These are phyloP conservation scores for Nicator chloris DNA, from an alignment of 2,113 vertebrate species.

Conservation along the genomic window DNA sequence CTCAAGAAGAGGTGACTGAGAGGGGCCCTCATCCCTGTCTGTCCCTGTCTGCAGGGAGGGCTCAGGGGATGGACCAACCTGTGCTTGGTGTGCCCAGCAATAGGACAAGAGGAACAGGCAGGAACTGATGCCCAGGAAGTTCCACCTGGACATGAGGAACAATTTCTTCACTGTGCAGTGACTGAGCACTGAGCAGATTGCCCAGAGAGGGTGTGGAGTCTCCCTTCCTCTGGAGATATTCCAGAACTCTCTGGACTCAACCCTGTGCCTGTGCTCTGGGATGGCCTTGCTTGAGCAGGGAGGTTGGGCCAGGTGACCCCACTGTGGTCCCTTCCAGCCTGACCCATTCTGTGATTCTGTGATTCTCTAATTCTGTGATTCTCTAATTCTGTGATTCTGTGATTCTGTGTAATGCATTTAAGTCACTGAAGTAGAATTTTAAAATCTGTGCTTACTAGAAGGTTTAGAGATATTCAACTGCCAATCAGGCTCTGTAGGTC, in stretches of 20 bases:
- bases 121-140: neutral
- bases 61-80: neutral
- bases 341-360: neutral
- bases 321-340: neutral
- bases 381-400: neutral
- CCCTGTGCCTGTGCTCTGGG: neutral
- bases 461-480: neutral
- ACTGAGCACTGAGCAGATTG: fast-evolving
- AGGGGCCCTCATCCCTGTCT: neutral
- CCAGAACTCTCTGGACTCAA: neutral
- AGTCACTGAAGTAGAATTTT: neutral
- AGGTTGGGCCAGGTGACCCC: neutral
- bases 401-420: neutral
- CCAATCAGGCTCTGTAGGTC: neutral
- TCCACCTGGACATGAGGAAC: neutral
- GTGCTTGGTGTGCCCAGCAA: neutral
- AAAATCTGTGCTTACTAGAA: neutral
- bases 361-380: neutral
- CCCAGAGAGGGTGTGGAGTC: neutral
- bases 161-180: neutral
- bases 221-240: neutral
- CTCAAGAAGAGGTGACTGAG: neutral
- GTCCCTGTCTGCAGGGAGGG: neutral
- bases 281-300: neutral
- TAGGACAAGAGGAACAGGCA: neutral